Base-by-base conservation (phyloP, 2,888 invertebrate species). In the Melanargia galathea region DNA sequence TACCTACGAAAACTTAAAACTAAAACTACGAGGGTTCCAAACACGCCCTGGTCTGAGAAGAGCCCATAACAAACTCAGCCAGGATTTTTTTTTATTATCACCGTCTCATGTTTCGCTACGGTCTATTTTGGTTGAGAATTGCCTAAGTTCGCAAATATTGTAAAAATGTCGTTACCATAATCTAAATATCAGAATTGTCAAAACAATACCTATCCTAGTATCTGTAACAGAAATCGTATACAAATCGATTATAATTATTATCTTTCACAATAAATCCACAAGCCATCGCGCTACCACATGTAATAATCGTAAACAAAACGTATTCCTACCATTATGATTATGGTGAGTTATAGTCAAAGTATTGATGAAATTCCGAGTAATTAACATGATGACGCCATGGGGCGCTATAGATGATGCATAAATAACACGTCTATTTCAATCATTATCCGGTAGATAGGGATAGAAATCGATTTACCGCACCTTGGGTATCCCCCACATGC, bases 341-440 rank as follows among this genome's bases (percentile, higher is more conserved):
- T 81, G 84, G 86, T 81, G 76, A 76, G 71, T 74, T 77, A 82
- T n/a, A n/a, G n/a, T n/a, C n/a, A n/a, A n/a, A n/a, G n/a, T n/a
- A n/a, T 83, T 85, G 83, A 87, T 87, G 82, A 88, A 83, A 80
- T 78, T 78, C 74, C 75, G 82, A 79, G 80, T 80, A 86, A 88
- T 87, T 86, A 87, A 82, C 80, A 81, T 83, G 80, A 80, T 75
- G 72, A 71, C 83, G 64, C 86, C 67, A 77, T 81, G 77, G 85
- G 86, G 84, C 73, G 83, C 74, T 80, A 77, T 74, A 79, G 80
- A 77, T 79, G 83, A 83, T 83, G 83, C 80, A 88, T 86, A 86
- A 83, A 88, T 86, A 86, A 83, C 81, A 77, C 72, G 78, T 83
- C 82, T 84, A 74, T 81, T 75, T 75, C 82, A 78, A 80, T 83